These are phyloP conservation scores for Pelochelys cantorii DNA, from an alignment of 2,797 vertebrate species.

Conservation along the genomic window DNA sequence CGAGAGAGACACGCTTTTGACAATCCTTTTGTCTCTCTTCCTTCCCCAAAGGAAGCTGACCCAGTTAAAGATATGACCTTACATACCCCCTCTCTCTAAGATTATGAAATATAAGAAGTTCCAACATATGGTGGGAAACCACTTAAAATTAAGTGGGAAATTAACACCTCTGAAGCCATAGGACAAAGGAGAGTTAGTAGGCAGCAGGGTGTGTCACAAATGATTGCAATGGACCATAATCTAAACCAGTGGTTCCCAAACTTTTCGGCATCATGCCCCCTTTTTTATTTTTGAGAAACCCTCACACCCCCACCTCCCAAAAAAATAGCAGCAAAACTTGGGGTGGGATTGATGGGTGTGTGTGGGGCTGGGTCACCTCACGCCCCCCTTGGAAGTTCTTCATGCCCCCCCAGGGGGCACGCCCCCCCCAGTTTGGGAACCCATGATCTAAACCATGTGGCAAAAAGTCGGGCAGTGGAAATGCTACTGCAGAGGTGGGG, in stretches of 20 bases:
- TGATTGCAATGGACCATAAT: neutral
- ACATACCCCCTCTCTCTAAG: neutral
- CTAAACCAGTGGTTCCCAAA: neutral
- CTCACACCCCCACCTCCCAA: too few relatives aligned
- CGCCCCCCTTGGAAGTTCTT: too few relatives aligned
- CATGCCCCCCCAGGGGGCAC: too few relatives aligned
- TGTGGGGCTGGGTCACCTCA: too few relatives aligned
- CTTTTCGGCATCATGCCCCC: too few relatives aligned
- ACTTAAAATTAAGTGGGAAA: neutral
- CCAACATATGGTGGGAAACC: neutral
- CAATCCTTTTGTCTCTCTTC: neutral
- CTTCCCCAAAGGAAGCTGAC: neutral
- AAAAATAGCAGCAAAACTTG: too few relatives aligned
- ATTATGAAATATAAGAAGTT: neutral
- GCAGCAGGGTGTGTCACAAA: neutral
- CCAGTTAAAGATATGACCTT: neutral
- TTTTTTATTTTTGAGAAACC: too few relatives aligned
- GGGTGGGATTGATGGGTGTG: too few relatives aligned
- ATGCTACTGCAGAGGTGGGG: too few relatives aligned
- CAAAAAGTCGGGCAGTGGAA: too few relatives aligned
- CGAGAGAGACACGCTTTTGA: neutral
- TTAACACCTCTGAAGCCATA: neutral
- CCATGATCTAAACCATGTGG: too few relatives aligned
- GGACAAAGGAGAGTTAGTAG: neutral
- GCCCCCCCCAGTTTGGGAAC: too few relatives aligned